Conservation (phyloP, 1,140 invertebrate species). For the Reticulitermes speratus region DNA sequence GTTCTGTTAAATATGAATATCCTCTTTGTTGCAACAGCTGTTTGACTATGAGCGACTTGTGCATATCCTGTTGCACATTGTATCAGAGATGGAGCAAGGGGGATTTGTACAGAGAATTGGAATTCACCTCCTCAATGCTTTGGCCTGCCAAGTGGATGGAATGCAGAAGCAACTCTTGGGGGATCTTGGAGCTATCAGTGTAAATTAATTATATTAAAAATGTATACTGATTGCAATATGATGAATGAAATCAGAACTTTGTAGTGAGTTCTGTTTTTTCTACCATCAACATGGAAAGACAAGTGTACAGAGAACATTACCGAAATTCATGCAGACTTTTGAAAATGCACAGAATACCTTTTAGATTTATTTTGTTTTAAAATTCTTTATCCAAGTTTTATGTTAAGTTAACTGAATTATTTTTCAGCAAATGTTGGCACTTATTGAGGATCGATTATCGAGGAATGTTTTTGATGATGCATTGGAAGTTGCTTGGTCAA, state of each 20-base stretch:
- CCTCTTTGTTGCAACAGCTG: slow-evolving; percentile 58
- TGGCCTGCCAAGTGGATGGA: slow-evolving; percentile 95
- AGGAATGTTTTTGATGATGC: slow-evolving; percentile 86
- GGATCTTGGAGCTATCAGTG: slow-evolving; percentile 82
- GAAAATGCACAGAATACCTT: too few species aligned
- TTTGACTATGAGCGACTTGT: slow-evolving; percentile 90
- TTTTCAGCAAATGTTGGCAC: slow-evolving; percentile 78
- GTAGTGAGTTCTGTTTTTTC: too few species aligned
- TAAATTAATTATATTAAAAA: slow-evolving; percentile 46
- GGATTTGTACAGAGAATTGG: slow-evolving; percentile 92
- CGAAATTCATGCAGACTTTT: too few species aligned
- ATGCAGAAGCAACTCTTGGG: slow-evolving; percentile 88
- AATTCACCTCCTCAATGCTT: slow-evolving; percentile 90
- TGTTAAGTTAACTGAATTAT: neutral
- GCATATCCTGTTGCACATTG: slow-evolving; percentile 78
- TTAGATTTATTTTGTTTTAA: too few species aligned
- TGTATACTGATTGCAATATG: neutral
- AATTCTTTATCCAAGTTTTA: too few species aligned
- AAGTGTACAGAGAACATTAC: too few species aligned
- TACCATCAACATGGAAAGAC: too few species aligned
- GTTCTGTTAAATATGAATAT: too few species aligned
- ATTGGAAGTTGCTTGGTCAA: slow-evolving; percentile 96
- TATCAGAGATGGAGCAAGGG: slow-evolving; percentile 77
- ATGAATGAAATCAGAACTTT: neutral
- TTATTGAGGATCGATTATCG: slow-evolving; percentile 76